Percentiles rank a stretch among this genome's conserved stretches.
Conservation (phyloP, 37 sponge, comb jelly and placozoan species). For the Haliclona indistincta region DNA sequence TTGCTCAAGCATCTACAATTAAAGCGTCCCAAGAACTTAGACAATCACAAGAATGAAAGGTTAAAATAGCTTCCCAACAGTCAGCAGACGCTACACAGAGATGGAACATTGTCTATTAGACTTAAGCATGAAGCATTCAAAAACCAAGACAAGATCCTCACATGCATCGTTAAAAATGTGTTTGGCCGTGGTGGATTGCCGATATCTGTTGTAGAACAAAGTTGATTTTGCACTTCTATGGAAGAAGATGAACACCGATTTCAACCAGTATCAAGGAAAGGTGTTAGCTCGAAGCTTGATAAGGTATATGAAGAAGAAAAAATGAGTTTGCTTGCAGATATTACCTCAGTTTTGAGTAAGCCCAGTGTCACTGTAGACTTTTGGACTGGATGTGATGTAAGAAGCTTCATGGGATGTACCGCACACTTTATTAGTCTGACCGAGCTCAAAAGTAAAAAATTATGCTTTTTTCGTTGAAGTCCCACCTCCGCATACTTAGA, state of each 20-base stretch:
- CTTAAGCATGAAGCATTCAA: conserved; percentile 3
- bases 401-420: too few relatives aligned
- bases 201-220: neutral
- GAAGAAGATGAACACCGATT: neutral
- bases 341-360: neutral
- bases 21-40: neutral
- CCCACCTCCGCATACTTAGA: too few relatives aligned
- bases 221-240: conserved; percentile 3
- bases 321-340: neutral
- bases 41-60: neutral
- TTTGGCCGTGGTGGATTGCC: neutral
- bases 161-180: neutral
- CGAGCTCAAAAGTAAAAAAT: too few relatives aligned
- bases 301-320: conserved; percentile 8
- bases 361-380: conserved; percentile 2
- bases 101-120: neutral
- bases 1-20: conserved; percentile 9
- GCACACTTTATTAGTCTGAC: too few relatives aligned
- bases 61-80: neutral
- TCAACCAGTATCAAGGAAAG: neutral
- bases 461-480: too few relatives aligned
- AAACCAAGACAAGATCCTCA: conserved; percentile 8
- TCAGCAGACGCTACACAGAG: neutral
- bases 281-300: neutral
- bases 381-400: too few relatives aligned